A percentile compares a stretch with the other conserved stretches of the same genome.
These are phyloP conservation scores for Echinarachnius parma DNA, from an alignment of 53 echinoderm and acorn worm species.

Conservation along the genomic window DNA sequence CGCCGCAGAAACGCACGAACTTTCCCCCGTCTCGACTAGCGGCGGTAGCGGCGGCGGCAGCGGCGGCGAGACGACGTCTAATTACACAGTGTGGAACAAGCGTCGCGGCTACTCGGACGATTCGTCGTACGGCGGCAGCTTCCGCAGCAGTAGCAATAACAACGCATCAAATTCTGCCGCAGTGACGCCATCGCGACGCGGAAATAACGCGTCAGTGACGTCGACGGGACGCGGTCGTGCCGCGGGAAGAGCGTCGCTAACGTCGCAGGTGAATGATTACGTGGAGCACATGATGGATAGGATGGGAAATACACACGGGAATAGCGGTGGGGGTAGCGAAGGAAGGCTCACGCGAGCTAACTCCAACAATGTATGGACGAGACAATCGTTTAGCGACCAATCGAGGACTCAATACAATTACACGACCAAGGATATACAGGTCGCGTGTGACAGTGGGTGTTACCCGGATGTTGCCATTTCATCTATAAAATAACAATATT, in stretches of 20 bases:
- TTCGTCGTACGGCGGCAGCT: not conserved
- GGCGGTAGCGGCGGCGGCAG: too few species aligned
- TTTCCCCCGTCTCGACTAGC: slow-evolving; percentile 20
- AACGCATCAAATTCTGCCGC: too few species aligned
- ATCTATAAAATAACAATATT: not conserved
- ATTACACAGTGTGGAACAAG: slow-evolving; percentile 35
- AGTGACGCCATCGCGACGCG: too few species aligned
- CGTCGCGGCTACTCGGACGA: not conserved
- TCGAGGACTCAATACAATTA: too few species aligned
- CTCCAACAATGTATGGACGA: slow-evolving; percentile 33
- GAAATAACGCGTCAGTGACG: not conserved
- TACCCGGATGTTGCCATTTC: not conserved
- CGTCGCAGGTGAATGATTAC: slow-evolving; percentile 57
- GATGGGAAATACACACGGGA: slow-evolving; percentile 27
- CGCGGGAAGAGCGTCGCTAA: slow-evolving; percentile 25
- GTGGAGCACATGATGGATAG: slow-evolving; percentile 66
- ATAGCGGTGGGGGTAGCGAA: slow-evolving; percentile 23
- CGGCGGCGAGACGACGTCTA: slow-evolving; percentile 8
- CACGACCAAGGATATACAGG: slow-evolving; percentile 48
- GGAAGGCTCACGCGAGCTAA: slow-evolving; percentile 20
- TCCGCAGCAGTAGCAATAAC: too few species aligned
- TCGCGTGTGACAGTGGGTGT: slow-evolving; percentile 3
- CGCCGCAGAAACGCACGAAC: slow-evolving; percentile 38
- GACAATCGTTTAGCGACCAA: slow-evolving; percentile 40
- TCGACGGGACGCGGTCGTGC: slow-evolving; percentile 19